phyloP scores from a whole-genome alignment of 2,797 vertebrate genomes.

The Denticeps clupeoides region DNA sequence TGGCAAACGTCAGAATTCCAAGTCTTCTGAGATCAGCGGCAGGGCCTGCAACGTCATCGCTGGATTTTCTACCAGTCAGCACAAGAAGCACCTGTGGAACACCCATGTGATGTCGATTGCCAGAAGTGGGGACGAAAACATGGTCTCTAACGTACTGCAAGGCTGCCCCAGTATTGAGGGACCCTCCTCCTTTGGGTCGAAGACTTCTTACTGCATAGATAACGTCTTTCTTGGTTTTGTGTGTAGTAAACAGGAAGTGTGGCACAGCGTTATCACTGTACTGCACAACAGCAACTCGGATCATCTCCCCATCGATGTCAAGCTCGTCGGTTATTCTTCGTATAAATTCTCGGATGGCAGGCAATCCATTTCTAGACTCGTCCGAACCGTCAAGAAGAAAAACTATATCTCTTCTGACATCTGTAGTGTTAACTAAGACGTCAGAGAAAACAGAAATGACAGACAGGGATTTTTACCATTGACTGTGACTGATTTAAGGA shows the following conservation, averaged over 20 bases:
- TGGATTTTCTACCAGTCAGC: constrained; percentile 20
- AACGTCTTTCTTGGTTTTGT: constrained; percentile 49
- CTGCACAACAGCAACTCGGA: constrained; percentile 50
- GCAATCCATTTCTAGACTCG: constrained; percentile 54
- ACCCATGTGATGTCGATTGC: constrained; percentile 18
- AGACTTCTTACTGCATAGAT: constrained; percentile 52
- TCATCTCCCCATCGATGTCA: constrained; percentile 44
- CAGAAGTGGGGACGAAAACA: constrained; percentile 36
- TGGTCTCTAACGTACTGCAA: constrained; percentile 47
- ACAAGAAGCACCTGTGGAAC: constrained; percentile 27
- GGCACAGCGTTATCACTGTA: constrained; percentile 46
- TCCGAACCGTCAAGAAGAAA: constrained; percentile 65
- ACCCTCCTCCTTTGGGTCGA: constrained; percentile 52
- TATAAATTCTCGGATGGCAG: constrained; percentile 56
- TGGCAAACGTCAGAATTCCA: constrained; percentile 41
- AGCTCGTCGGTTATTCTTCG: constrained; percentile 54
- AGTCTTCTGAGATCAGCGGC: constrained; percentile 50
- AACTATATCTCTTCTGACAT: constrained; percentile 53
- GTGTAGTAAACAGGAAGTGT: constrained; percentile 50
- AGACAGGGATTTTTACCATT: too few species aligned
- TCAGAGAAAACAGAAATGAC: constrained; percentile 35
- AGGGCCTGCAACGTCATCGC: constrained; percentile 18
- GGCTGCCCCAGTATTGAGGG: constrained; percentile 53
- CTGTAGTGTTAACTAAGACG: constrained; percentile 42
- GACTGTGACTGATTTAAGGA: neutral